phyloP scores from a whole-genome alignment of 2,888 invertebrate genomes.

The Aleiodes alternator region DNA sequence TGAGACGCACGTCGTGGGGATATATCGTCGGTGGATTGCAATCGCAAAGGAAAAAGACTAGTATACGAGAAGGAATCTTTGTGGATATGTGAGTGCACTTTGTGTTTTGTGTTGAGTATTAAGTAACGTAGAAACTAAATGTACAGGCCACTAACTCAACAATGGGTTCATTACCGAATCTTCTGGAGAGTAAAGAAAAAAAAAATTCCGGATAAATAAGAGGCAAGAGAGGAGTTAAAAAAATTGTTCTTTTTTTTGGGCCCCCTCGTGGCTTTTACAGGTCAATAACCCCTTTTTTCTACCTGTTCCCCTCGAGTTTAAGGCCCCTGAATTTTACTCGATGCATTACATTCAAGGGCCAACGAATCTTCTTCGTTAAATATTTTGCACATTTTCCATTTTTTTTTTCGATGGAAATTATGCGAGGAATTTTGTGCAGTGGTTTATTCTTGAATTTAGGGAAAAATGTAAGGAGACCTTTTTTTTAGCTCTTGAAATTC shows the following conservation, averaged over 20 bases:
- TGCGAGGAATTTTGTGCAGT: too few relatives aligned
- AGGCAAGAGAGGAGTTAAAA: constrained; percentile 7
- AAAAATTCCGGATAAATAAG: not conserved
- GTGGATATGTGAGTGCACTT: constrained; percentile 14
- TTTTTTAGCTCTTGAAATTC: too few relatives aligned
- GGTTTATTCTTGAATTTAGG: too few relatives aligned
- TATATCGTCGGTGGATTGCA: constrained; percentile 25
- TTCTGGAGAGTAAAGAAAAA: constrained; percentile 10
- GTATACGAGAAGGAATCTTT: constrained; percentile 16
- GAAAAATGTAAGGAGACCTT: too few relatives aligned
- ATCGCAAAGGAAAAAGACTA: constrained; percentile 33
- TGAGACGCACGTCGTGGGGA: not conserved
- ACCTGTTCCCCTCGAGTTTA: too few relatives aligned
- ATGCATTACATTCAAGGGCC: too few relatives aligned
- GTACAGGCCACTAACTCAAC: constrained; percentile 45
- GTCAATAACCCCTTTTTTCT: too few relatives aligned
- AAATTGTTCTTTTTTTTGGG: not conserved
- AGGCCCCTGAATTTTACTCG: too few relatives aligned
- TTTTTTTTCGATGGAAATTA: too few relatives aligned
- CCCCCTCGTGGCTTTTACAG: too few relatives aligned
- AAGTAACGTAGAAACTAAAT: constrained; percentile 10
- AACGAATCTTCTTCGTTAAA: too few relatives aligned
- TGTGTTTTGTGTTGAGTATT: not conserved
- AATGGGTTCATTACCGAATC: constrained; percentile 61
- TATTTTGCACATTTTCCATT: too few relatives aligned